Evolutionary conservation across 2,113 vertebrate species (phyloP).

Genomic region (Nothobranchius kuhntae): DNA sequence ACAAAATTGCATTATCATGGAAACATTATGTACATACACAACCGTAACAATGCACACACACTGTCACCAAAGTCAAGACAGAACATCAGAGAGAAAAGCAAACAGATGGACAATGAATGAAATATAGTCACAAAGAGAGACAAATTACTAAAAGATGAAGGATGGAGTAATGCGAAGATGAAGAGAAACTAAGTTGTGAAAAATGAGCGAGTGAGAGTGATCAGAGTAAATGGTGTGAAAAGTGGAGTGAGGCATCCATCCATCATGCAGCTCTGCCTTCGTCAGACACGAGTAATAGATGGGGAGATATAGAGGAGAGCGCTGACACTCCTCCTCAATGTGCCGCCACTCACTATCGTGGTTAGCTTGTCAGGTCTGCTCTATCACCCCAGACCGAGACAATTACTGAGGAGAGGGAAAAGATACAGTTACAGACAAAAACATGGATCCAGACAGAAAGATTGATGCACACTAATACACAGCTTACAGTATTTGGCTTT

Average conservation of each 20-base stretch:
- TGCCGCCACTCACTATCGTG: conserved; percentile 63
- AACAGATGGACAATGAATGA: conserved; percentile 5
- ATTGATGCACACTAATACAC: neutral
- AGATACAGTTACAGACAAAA: conserved; percentile 19
- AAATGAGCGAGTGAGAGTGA: conserved; percentile 42
- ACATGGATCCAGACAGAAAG: conserved; percentile 5
- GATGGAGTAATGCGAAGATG: conserved; percentile 33
- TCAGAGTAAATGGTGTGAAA: conserved; percentile 45
- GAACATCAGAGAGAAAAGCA: neutral
- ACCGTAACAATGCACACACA: neutral
- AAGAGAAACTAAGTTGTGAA: conserved; percentile 43
- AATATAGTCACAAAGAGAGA: conserved; percentile 6
- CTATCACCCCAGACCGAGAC: conserved; percentile 53
- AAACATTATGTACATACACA: conserved; percentile 3
- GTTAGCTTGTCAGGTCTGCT: conserved; percentile 63
- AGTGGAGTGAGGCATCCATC: conserved; percentile 58
- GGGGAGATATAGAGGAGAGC: conserved; percentile 60
- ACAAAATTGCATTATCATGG: conserved; percentile 2
- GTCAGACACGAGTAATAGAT: conserved; percentile 69
- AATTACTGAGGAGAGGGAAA: conserved; percentile 34
- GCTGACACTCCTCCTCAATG: conserved; percentile 69
- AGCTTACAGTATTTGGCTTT: neutral
- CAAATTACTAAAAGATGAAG: conserved; percentile 27
- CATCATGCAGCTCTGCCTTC: conserved; percentile 58
- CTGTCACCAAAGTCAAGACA: conserved; percentile 11